A percentile compares a stretch with the other conserved stretches of the same genome.
These are phyloP conservation scores for Acinonyx jubatus DNA, from an alignment of 2,113 vertebrate genomes.

Conservation along the genomic window DNA sequence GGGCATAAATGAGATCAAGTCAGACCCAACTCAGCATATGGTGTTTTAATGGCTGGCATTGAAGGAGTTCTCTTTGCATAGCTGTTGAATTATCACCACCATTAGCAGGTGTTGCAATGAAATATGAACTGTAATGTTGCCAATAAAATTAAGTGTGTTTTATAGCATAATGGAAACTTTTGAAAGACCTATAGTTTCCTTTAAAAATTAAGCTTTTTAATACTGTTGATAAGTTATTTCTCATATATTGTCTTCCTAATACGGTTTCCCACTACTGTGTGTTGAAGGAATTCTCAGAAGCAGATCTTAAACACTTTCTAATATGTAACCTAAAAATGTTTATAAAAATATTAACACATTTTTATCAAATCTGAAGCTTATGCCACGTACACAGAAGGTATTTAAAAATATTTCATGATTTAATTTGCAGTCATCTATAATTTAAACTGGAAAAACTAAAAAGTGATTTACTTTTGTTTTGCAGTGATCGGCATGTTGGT, in stretches of 20 bases:
- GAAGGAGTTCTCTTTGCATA: background rate
- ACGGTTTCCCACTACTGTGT: background rate
- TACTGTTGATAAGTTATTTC: slow-evolving; percentile 34
- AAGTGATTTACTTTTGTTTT: slow-evolving; percentile 71
- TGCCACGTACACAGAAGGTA: background rate
- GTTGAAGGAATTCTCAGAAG: slow-evolving; percentile 37
- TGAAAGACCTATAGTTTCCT: background rate
- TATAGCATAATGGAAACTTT: slow-evolving; percentile 37
- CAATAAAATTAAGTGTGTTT: slow-evolving; percentile 40
- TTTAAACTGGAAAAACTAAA: slow-evolving; percentile 32
- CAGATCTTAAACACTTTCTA: slow-evolving; percentile 20
- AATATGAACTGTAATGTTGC: background rate
- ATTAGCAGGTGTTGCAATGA: slow-evolving; percentile 22
- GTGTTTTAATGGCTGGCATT: background rate
- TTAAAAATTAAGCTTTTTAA: slow-evolving; percentile 24
- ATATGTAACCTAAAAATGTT: background rate
- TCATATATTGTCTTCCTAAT: slow-evolving; percentile 40
- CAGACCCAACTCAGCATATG: background rate
- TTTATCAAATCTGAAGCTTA: background rate
- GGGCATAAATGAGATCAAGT: slow-evolving; percentile 17
- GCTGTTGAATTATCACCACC: slow-evolving; percentile 11
- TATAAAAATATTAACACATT: slow-evolving; percentile 34
- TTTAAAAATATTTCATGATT: slow-evolving; percentile 36
- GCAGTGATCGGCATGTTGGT: slow-evolving; percentile 93
- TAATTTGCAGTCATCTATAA: slow-evolving; percentile 19